Evolutionary conservation across 2,797 vertebrate genomes (phyloP), one percentile per base, ranked within the genome.

Genomic region (Hybognathus amarus): DNA sequence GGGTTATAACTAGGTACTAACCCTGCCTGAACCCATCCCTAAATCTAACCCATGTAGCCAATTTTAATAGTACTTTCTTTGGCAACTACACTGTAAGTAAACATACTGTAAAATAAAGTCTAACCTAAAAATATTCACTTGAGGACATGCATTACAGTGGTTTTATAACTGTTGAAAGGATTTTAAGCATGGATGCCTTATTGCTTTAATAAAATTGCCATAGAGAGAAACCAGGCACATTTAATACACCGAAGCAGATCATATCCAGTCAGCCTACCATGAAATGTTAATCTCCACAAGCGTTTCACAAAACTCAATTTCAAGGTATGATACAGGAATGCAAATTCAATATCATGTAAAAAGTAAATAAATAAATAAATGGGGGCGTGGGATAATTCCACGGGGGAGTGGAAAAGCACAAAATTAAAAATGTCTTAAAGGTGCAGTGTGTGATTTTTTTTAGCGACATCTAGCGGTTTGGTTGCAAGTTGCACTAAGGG

Each of bases 281-380:
- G 75, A 61, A 22, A 77, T 64, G 27, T 56, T 38, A 27, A 61
- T 76, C 74, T 61, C 54, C 24, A 45, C 75, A 77, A 42, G 36
- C 24, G 56, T 61, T 77, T 63, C 56, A 45, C 56, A 77, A 30
- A 63, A 77, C 56, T 77, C 75, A 63, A 77, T 63, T 77, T 63
- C 56, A 77, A 47, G 75, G 36, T 33, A 42, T 77, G 56, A 61
- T 42, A 77, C n/a, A 77, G 17, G 20, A 77, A 47, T 77, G 47
- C 75, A 77, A 45, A 38, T 45, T 77, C 40, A 45, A 17, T 64
- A 6, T 77, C 38, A 45, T 61, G 54, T 61, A 5, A 18, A 40
- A 24, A 40, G 17, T n/a, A 20, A 74, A 17, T 12, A 61, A 75
- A 6, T 10, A 33, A 33, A 33, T 3, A 33, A 33, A 33, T 33